A percentile compares a stretch with the other conserved stretches of the same genome.
These are phyloP conservation scores for Cyphomyrus discorhynchus DNA, from an alignment of 2,113 vertebrate genomes.

Conservation along the genomic window DNA sequence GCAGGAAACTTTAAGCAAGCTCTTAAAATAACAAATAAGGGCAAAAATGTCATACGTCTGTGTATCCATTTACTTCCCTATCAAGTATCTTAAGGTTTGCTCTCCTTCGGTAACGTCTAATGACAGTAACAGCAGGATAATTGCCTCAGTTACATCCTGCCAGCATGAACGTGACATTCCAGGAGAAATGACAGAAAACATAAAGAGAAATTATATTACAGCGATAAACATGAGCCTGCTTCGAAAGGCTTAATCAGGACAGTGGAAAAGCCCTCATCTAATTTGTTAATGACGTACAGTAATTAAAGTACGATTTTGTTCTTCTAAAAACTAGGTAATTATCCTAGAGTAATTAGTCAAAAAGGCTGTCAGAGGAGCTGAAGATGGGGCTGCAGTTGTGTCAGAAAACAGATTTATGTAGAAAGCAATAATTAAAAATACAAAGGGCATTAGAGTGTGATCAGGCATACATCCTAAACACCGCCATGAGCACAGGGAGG, in stretches of 20 bases:
- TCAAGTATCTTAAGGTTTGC: neutral
- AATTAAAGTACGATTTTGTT: neutral
- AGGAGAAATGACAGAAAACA: neutral
- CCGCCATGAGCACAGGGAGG: neutral
- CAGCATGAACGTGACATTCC: neutral
- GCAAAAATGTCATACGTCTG: neutral
- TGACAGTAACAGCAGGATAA: neutral
- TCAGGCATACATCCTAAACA: neutral
- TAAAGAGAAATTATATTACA: neutral
- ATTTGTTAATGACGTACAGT: neutral
- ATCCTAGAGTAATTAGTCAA: neutral
- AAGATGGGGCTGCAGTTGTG: neutral
- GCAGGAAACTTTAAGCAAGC: neutral
- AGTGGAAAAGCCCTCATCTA: neutral
- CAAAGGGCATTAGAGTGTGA: neutral
- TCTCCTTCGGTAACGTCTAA: neutral
- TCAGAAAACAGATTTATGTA: neutral
- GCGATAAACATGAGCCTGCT: neutral
- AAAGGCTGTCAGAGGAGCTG: neutral
- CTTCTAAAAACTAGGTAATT: conserved; percentile 6
- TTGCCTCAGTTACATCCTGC: neutral
- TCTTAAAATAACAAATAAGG: neutral
- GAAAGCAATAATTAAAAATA: neutral
- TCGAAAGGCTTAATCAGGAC: neutral
- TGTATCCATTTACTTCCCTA: neutral